phyloP scores from a whole-genome alignment of 92 coral and sea anemone species.

The Phymanthus crucifer region DNA sequence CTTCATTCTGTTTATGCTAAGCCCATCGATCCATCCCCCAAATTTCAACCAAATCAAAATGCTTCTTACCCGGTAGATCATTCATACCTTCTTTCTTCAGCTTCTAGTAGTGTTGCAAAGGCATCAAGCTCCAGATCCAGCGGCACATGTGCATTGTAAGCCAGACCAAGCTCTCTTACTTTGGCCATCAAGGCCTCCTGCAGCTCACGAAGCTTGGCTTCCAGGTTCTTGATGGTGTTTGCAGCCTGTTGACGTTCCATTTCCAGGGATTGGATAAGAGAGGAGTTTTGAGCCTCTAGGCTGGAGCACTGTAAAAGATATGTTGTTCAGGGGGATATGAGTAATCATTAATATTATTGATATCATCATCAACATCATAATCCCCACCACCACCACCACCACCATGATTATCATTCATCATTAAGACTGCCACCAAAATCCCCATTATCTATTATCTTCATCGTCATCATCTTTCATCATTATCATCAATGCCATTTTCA shows the following conservation, averaged over 20 bases:
- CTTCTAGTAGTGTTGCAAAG: constrained; percentile 85
- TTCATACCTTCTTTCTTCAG: constrained; percentile 85
- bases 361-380: no score
- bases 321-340: background rate
- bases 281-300: constrained; percentile 86
- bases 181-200: constrained; percentile 95
- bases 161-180: constrained; percentile 93
- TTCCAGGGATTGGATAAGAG: constrained; percentile 87
- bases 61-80: no score
- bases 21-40: no score
- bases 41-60: no score
- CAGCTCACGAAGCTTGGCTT: constrained; percentile 88
- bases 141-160: constrained; percentile 91
- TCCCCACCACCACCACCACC: no score
- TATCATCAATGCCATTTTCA: background rate
- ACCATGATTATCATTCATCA: no score
- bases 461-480: background rate
- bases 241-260: constrained; percentile 93
- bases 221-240: constrained; percentile 84
- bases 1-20: no score
- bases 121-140: constrained; percentile 88
- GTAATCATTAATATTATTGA: background rate
- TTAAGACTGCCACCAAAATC: background rate
- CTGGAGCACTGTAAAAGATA: constrained; percentile 66
- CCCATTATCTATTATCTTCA: background rate